These are phyloP conservation scores for Pelvicachromis taeniatus DNA, from an alignment of 2,113 vertebrate species.

Conservation along the genomic window DNA sequence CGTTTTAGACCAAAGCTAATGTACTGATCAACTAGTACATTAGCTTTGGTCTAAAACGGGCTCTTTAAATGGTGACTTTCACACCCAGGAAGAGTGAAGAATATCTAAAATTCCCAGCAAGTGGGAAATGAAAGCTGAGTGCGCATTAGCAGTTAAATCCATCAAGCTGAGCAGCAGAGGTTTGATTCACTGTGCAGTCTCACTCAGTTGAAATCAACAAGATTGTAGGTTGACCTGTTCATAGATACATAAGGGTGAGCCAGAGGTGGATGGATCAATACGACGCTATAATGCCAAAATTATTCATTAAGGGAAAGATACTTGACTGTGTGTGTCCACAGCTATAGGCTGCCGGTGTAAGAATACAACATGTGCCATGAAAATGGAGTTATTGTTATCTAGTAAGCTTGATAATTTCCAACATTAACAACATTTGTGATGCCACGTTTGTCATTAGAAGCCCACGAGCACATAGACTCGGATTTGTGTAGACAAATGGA, in stretches of 20 bases:
- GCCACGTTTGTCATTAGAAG: neutral
- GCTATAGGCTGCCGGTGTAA: neutral
- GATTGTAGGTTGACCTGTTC: neutral
- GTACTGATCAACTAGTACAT: too few relatives aligned
- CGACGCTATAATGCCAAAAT: neutral
- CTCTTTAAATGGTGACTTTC: neutral
- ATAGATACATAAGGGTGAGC: neutral
- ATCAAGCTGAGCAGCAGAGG: neutral
- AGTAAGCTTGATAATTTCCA: neutral
- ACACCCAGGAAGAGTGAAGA: neutral
- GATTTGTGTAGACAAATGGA: neutral
- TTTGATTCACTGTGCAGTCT: neutral
- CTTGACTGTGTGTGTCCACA: neutral
- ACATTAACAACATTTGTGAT: neutral
- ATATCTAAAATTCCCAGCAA: neutral
- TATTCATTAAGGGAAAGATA: neutral
- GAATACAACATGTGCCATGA: neutral
- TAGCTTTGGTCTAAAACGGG: neutral
- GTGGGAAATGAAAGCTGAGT: neutral
- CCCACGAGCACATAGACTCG: neutral
- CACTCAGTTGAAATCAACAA: conserved; percentile 21
- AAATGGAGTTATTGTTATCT: conserved; percentile 3
- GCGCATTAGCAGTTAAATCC: conserved; percentile 4
- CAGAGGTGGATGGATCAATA: conserved; percentile 26
- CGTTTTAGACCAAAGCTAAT: too few relatives aligned